Percentiles rank a stretch among this genome's conserved stretches.
phyloP scores from a whole-genome alignment of 2,797 vertebrate genomes.

The Oryzias sinensis region DNA sequence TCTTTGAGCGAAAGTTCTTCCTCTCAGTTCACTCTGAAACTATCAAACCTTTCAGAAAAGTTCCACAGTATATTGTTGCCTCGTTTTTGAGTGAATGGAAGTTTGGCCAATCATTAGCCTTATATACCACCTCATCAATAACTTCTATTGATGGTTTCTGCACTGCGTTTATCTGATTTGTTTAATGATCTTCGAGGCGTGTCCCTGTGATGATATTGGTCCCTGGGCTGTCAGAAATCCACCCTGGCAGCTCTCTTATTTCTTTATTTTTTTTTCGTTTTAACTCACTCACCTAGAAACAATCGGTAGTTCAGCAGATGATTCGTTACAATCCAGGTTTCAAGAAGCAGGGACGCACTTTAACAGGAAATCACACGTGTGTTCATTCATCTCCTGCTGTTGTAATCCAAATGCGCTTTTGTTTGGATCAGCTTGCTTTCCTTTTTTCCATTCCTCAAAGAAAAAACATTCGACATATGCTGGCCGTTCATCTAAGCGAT shows the following conservation, averaged over 20 bases:
- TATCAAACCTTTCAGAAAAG: constrained; percentile 38
- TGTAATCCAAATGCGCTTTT: constrained; percentile 34
- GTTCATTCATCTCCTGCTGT: neutral
- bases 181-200: constrained; percentile 77
- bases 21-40: constrained; percentile 21
- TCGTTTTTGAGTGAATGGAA: constrained; percentile 62
- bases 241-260: constrained; percentile 17
- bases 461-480: constrained; percentile 26
- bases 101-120: constrained; percentile 71
- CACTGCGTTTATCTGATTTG: constrained; percentile 79
- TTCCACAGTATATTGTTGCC: constrained; percentile 60
- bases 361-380: no score
- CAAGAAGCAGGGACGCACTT: no score
- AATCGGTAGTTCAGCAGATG: no score
- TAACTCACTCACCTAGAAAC: no score
- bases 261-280: constrained; percentile 4
- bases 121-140: constrained; percentile 81
- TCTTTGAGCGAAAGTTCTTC: constrained; percentile 22
- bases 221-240: constrained; percentile 37
- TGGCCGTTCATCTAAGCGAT: constrained; percentile 22
- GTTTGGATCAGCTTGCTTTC: no score
- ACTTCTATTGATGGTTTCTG: constrained; percentile 79
- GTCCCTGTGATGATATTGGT: constrained; percentile 62
- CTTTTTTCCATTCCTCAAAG: constrained; percentile 19
- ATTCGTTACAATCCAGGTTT: no score